Evolutionary conservation across 2,113 vertebrate species (phyloP).

Genomic region (Corydoras sp.): DNA sequence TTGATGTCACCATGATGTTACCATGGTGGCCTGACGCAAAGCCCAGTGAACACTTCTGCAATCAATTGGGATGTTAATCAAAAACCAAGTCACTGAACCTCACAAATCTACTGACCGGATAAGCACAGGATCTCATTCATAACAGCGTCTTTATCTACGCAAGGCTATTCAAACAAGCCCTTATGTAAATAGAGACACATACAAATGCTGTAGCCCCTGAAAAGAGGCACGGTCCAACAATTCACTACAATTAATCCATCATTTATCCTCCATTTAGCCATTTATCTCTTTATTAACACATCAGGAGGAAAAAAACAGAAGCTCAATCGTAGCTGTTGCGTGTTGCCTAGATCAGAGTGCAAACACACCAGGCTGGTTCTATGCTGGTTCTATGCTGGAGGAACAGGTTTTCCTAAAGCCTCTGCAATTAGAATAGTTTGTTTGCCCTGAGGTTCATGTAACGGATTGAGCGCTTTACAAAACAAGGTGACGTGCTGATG

Average conservation of each 20-base stretch:
- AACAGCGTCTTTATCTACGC: not conserved
- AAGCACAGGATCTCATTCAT: not conserved
- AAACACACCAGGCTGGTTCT: conserved; percentile 30
- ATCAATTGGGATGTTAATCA: too few relatives aligned
- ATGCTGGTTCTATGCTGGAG: conserved; percentile 20
- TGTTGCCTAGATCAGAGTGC: not conserved
- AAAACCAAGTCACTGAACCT: too few relatives aligned
- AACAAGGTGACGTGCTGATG: too few relatives aligned
- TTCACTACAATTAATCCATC: conserved; percentile 12
- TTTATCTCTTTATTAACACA: conserved; percentile 5
- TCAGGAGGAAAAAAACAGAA: too few relatives aligned
- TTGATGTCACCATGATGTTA: too few relatives aligned
- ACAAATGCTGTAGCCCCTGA: not conserved
- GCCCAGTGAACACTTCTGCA: too few relatives aligned
- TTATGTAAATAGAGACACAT: not conserved
- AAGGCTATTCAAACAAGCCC: not conserved
- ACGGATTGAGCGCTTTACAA: conserved; percentile 1
- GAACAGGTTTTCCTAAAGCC: conserved; percentile 20
- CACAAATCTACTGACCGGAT: too few relatives aligned
- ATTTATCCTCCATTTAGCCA: conserved; percentile 1
- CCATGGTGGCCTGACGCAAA: too few relatives aligned
- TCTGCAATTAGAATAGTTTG: not conserved
- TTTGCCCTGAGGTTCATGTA: conserved; percentile 23
- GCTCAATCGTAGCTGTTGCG: too few relatives aligned
- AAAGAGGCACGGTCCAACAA: not conserved